These are phyloP conservation scores for Atta texana DNA, from an alignment of 1,140 invertebrate species.

Conservation along the genomic window DNA sequence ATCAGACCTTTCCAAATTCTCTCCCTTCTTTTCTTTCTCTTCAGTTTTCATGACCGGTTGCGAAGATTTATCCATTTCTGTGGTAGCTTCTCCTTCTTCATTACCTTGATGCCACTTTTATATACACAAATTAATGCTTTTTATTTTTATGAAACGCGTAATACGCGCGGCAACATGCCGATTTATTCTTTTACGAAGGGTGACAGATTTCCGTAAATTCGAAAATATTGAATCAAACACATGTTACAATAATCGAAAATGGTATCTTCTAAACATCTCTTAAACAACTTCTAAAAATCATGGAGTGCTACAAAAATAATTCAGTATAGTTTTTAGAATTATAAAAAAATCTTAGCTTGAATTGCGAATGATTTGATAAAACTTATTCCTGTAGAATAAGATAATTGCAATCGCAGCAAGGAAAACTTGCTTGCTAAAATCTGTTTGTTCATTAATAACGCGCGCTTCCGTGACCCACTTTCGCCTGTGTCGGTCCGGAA, in stretches of 20 bases:
- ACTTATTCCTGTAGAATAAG: background rate
- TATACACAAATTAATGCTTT: constrained; percentile 61
- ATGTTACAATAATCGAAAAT: background rate
- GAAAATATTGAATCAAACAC: background rate
- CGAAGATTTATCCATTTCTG: constrained; percentile 74
- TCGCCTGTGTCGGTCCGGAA: constrained; percentile 51
- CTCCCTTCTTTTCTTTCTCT: constrained; percentile 74
- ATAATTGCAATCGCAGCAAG: constrained; percentile 1
- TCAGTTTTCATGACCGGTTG: constrained; percentile 74
- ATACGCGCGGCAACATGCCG: constrained; percentile 45
- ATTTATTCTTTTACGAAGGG: constrained; percentile 37
- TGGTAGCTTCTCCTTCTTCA: constrained; percentile 66
- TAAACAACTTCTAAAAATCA: background rate
- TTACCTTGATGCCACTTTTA: constrained; percentile 70
- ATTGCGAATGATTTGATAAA: background rate
- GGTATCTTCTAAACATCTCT: background rate
- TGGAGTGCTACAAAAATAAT: background rate
- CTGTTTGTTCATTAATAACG: constrained; percentile 37
- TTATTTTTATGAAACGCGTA: constrained; percentile 15
- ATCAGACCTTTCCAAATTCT: constrained; percentile 32
- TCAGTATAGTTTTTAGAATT: background rate
- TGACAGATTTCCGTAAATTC: constrained; percentile 43
- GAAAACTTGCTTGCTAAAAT: constrained; percentile 52
- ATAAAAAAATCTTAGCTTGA: background rate
- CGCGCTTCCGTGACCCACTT: constrained; percentile 60